Conservation (phyloP, 2,113 vertebrate genomes). For the Pontoporia blainvillei region DNA sequence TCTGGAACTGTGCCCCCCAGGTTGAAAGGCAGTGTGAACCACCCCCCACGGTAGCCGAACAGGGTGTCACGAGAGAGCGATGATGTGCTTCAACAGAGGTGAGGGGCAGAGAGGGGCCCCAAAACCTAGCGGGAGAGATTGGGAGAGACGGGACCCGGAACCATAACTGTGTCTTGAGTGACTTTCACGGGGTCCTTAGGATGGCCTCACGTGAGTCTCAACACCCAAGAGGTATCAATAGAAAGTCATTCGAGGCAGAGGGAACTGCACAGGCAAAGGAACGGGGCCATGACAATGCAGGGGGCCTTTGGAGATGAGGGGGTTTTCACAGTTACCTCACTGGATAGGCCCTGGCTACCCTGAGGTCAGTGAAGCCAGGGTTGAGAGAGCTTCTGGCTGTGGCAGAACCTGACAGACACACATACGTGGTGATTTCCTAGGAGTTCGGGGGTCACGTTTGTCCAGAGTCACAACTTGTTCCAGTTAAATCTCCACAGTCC, state of each 20-base stretch:
- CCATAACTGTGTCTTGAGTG: not conserved
- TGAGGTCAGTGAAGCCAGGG: not conserved
- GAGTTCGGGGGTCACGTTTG: not conserved
- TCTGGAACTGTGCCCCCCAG: not conserved
- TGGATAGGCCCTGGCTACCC: not conserved
- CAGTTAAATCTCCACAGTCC: not conserved
- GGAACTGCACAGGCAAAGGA: not conserved
- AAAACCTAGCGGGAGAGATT: not conserved
- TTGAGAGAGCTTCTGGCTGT: not conserved
- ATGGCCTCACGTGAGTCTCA: not conserved
- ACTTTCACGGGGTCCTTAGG: not conserved
- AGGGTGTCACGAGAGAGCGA: not conserved
- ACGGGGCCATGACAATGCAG: not conserved
- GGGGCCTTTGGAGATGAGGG: not conserved
- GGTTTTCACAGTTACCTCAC: not conserved
- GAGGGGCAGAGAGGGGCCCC: not conserved
- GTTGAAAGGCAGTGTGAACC: not conserved
- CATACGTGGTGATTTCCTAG: not conserved
- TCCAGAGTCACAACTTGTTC: not conserved
- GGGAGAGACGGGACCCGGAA: not conserved
- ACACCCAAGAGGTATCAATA: not conserved
- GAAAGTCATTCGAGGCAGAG: not conserved
- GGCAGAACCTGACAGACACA: not conserved
- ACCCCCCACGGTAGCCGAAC: not conserved
- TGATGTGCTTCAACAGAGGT: not conserved